phyloP scores from a whole-genome alignment of 2,797 vertebrate genomes.

The Sebastolobus altivelis region DNA sequence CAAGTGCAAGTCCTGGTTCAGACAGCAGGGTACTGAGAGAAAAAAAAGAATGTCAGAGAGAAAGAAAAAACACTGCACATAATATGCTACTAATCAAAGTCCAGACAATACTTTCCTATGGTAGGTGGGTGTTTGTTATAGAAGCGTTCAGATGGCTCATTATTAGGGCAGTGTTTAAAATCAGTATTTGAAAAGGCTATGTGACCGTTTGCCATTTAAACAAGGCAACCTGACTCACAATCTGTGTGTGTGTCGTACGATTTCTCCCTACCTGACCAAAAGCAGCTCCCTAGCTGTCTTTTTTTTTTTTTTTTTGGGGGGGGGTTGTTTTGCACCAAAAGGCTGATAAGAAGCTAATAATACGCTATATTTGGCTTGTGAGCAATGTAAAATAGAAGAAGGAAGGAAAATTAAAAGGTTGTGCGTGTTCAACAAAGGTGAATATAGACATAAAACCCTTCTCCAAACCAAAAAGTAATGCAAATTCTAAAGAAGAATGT shows the following conservation, averaged over 20 bases:
- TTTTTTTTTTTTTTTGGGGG: background rate
- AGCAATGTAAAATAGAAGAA: conserved; percentile 25
- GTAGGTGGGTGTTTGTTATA: conserved; percentile 20
- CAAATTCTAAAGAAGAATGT: conserved; percentile 35
- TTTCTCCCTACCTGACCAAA: conserved; percentile 13
- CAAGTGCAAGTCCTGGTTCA: conserved; percentile 10
- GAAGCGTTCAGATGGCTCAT: conserved; percentile 15
- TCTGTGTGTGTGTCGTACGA: conserved; percentile 23
- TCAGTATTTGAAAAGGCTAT: conserved; percentile 5
- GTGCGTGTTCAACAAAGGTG: conserved; percentile 16
- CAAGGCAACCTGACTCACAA: conserved; percentile 8
- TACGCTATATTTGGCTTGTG: conserved; percentile 15
- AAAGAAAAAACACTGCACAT: conserved; percentile 14
- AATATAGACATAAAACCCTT: conserved; percentile 24
- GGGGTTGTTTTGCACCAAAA: conserved; percentile 1
- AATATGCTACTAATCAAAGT: conserved; percentile 19
- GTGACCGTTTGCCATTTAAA: conserved; percentile 24
- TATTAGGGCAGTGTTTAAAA: conserved; percentile 16
- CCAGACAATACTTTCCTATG: background rate
- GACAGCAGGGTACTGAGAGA: background rate
- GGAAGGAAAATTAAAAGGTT: conserved; percentile 23
- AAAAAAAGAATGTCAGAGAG: background rate
- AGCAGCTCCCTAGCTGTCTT: conserved; percentile 7
- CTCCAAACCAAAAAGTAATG: conserved; percentile 17
- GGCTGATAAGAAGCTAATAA: conserved; percentile 20